Conservation (phyloP, 2,888 invertebrate species). For the Cephus sareptanus region DNA sequence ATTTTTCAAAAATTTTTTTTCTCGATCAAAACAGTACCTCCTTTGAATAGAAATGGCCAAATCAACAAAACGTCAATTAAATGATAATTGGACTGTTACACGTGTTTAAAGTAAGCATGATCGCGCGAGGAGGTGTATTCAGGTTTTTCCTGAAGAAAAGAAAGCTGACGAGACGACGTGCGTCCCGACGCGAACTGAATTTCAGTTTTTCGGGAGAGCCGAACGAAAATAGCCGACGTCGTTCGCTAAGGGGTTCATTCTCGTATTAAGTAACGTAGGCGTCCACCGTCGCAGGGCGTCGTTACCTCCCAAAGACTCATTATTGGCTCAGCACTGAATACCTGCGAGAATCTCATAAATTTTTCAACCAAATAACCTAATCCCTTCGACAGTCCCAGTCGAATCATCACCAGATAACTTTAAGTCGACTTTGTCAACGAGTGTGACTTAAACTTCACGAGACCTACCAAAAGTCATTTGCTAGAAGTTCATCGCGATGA, state of each 20-base stretch:
- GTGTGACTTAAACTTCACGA: neutral
- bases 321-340: neutral
- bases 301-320: neutral
- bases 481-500: neutral
- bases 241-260: slow-evolving; percentile 23
- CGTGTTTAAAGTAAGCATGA: slow-evolving; percentile 12
- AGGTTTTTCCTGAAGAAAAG: slow-evolving; percentile 23
- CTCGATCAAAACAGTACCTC: no score
- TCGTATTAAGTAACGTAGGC: neutral
- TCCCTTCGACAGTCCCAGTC: neutral
- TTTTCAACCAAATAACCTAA: neutral
- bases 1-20: neutral
- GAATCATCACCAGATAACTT: neutral
- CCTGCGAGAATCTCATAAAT: neutral
- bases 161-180: slow-evolving; percentile 25
- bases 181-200: slow-evolving; percentile 43
- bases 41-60: neutral
- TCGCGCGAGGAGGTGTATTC: slow-evolving; percentile 33
- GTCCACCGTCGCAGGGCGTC: neutral
- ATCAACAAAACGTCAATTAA: neutral
- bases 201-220: slow-evolving; percentile 39
- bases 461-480: neutral
- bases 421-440: neutral
- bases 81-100: neutral
- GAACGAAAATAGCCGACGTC: slow-evolving; percentile 43